Evolutionary conservation across 2,888 invertebrate species (phyloP), one percentile per base, ranked within the genome.

Genomic region (Tineola bisselliella): DNA sequence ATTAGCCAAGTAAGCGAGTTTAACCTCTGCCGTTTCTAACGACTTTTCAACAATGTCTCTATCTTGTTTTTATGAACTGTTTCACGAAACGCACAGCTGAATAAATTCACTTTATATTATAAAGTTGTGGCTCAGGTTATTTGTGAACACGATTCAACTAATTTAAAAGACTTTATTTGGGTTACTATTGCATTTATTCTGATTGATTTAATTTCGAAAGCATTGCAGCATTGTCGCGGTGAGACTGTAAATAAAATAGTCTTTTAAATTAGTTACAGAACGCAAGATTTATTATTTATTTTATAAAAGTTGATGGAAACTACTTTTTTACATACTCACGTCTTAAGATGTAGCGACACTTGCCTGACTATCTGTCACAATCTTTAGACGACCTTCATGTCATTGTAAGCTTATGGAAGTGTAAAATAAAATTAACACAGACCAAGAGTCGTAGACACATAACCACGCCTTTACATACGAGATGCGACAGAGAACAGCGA

Each of bases 381-480:
- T 38, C 38, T 38, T 38, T 38, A 10, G 38, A 38, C 38, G 38
- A 38, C 38, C 38, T 38, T 38, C n/a, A 3, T 38, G 38, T 38
- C 38, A 38, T 38, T 38, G 38, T 38, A 38, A 38, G 38, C n/a
- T 48, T 48, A 48, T 15, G 15, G 15, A 48, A 48, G n/a, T 38
- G n/a, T 38, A 38, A 38, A 12, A 12, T 38, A 38, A 38, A 38
- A n/a, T 38, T 1, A 38, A 48, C 5, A 48, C 13, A 44, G 8
- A 48, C 8, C 2, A 48, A 48, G 18, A 54, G 54, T 54, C 25
- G 54, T 25, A 54, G 54, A 54, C 25, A 18, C n/a, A 54, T 33
- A 30, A 56, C 60, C 62, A 62, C 62, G 56, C 54, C 62, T 62
- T 54, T 17, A 56, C 31, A 19, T 56, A 59, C 13, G 59, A 15